These are phyloP conservation scores for Leptinotarsa undecemlineata DNA, from an alignment of 1,140 invertebrate species.

Conservation along the genomic window DNA sequence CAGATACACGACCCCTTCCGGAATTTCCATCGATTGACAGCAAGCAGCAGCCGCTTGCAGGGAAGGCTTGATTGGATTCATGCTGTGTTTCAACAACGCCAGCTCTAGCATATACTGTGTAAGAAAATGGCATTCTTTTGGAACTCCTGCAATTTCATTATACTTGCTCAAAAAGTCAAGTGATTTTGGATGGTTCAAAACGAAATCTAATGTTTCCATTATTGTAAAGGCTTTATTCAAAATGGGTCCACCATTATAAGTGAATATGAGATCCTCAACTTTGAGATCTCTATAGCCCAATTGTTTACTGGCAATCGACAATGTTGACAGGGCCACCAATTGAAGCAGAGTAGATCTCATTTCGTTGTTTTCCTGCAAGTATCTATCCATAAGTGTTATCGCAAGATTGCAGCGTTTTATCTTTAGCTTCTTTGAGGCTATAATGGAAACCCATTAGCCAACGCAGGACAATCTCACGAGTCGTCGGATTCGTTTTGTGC, in stretches of 20 bases:
- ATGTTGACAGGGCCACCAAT: conserved; percentile 86
- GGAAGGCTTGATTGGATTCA: conserved; percentile 82
- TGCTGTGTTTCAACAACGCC: conserved; percentile 78
- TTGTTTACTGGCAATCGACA: conserved; percentile 93
- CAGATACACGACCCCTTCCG: conserved; percentile 51
- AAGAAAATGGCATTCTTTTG: conserved; percentile 58
- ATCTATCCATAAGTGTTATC: conserved; percentile 87
- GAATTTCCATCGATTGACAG: conserved; percentile 64
- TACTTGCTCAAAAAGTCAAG: conserved; percentile 84
- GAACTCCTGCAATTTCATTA: conserved; percentile 65
- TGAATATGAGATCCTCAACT: conserved; percentile 87
- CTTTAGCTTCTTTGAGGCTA: conserved; percentile 74
- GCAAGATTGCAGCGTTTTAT: conserved; percentile 90
- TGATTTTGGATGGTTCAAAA: conserved; percentile 83
- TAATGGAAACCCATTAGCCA: conserved; percentile 93
- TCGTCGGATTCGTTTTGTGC: conserved; percentile 74
- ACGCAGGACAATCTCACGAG: conserved; percentile 87
- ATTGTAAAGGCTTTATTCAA: conserved; percentile 79
- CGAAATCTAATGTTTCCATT: conserved; percentile 75
- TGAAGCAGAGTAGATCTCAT: conserved; percentile 73
- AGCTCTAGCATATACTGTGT: conserved; percentile 91
- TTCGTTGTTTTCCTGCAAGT: conserved; percentile 71
- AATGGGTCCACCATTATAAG: conserved; percentile 68
- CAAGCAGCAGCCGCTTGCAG: conserved; percentile 75
- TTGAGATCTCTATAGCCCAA: conserved; percentile 93